These are phyloP conservation scores for Protaetia brevitarsis DNA, from an alignment of 1,140 invertebrate genomes.

Conservation along the genomic window DNA sequence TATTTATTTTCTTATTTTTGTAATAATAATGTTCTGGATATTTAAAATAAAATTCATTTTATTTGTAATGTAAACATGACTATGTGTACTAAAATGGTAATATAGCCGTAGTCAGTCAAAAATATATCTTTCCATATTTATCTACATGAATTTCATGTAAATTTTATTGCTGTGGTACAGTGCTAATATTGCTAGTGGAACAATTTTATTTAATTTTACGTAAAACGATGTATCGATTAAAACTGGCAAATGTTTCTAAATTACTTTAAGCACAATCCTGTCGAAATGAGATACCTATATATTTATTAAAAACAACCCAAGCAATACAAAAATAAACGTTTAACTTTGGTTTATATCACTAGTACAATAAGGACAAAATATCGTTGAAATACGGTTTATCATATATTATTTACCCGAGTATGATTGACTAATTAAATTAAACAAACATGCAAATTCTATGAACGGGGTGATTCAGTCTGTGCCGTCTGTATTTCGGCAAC, in stretches of 20 bases:
- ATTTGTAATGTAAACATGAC: not conserved
- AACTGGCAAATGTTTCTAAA: not conserved
- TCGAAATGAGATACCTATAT: not conserved
- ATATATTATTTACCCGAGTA: too few relatives aligned
- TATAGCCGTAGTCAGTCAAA: not conserved
- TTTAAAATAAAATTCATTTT: not conserved
- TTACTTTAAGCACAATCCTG: not conserved
- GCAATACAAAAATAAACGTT: too few relatives aligned
- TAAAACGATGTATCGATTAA: not conserved
- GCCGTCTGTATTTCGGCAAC: too few relatives aligned
- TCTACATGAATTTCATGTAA: not conserved
- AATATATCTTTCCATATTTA: not conserved
- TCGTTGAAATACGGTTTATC: too few relatives aligned
- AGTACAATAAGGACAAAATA: too few relatives aligned
- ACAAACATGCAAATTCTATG: too few relatives aligned
- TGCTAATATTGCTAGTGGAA: too few relatives aligned
- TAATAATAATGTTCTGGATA: too few relatives aligned
- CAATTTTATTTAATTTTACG: not conserved
- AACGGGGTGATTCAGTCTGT: too few relatives aligned
- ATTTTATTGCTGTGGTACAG: not conserved
- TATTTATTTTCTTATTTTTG: not conserved
- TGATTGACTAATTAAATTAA: too few relatives aligned
- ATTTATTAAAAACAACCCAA: not conserved
- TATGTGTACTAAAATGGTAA: too few relatives aligned
- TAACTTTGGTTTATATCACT: too few relatives aligned